Conservation (phyloP, 2,113 vertebrate genomes). For the Oncorhynchus keta region DNA sequence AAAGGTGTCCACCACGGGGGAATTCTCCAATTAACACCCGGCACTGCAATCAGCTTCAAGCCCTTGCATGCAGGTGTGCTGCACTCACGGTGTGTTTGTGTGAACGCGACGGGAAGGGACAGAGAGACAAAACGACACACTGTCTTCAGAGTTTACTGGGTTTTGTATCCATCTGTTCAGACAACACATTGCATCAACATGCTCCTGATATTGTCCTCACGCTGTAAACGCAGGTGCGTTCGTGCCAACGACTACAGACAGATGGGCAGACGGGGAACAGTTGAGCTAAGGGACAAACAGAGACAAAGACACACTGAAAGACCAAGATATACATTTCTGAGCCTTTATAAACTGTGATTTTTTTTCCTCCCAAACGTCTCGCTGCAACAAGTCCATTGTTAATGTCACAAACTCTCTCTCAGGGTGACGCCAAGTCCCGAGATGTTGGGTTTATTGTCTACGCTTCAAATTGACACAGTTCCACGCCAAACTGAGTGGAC, state of each 20-base stretch:
- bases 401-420: no score
- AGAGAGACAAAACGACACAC: no score
- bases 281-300: not conserved
- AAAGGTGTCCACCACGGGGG: slow-evolving; percentile 39
- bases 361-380: no score
- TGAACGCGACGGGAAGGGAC: not conserved
- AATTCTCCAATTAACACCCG: slow-evolving; percentile 57
- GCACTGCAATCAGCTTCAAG: slow-evolving; percentile 28
- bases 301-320: not conserved
- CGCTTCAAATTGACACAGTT: slow-evolving; percentile 16
- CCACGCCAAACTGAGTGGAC: not conserved
- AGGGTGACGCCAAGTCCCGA: no score
- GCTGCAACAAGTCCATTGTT: no score
- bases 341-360: no score
- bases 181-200: no score
- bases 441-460: slow-evolving; percentile 71
- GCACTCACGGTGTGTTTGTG: not conserved
- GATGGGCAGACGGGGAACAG: not conserved
- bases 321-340: no score
- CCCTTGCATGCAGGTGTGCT: slow-evolving; percentile 21
- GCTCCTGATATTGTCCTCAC: no score
- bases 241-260: not conserved
- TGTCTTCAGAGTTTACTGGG: no score
- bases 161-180: no score
- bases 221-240: no score